Conservation (phyloP, 2,888 invertebrate genomes). For the Trichogramma evanescens region DNA sequence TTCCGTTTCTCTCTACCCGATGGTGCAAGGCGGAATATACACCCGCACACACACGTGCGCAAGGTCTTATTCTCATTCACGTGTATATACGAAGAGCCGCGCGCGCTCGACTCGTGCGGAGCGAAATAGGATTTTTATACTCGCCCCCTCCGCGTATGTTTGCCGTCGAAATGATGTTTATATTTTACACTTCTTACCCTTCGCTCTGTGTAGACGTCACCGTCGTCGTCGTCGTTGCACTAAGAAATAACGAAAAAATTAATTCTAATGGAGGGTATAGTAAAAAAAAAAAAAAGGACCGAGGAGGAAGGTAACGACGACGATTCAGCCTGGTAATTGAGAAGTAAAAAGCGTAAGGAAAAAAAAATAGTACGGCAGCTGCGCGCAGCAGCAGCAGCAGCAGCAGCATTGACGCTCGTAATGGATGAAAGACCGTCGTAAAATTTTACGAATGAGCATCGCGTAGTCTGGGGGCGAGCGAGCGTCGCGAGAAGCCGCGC, state of each 20-base stretch:
- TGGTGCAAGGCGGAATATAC: not conserved
- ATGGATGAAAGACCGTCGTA: slow-evolving; percentile 35
- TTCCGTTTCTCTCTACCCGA: not conserved
- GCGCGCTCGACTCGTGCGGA: too few relatives aligned
- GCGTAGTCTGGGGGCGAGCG: slow-evolving; percentile 28
- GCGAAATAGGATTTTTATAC: too few relatives aligned
- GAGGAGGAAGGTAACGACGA: too few relatives aligned
- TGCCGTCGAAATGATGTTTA: too few relatives aligned
- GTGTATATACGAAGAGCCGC: slow-evolving; percentile 5
- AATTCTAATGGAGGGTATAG: not conserved
- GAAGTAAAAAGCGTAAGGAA: too few relatives aligned
- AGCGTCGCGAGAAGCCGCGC: slow-evolving; percentile 21
- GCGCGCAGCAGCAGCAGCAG: too few relatives aligned
- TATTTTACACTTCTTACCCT: too few relatives aligned
- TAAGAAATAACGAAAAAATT: not conserved
- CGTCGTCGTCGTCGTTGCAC: too few relatives aligned
- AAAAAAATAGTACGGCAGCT: too few relatives aligned
- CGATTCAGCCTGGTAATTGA: too few relatives aligned
- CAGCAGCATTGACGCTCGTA: slow-evolving; percentile 17
- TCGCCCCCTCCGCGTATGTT: too few relatives aligned
- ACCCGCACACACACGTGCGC: not conserved
- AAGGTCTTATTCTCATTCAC: slow-evolving; percentile 12
- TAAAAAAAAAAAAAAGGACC: not conserved
- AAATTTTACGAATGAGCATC: slow-evolving; percentile 45
- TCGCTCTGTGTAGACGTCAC: too few relatives aligned